Conservation (phyloP, 2,888 invertebrate species). For the Apodemia duryi region DNA sequence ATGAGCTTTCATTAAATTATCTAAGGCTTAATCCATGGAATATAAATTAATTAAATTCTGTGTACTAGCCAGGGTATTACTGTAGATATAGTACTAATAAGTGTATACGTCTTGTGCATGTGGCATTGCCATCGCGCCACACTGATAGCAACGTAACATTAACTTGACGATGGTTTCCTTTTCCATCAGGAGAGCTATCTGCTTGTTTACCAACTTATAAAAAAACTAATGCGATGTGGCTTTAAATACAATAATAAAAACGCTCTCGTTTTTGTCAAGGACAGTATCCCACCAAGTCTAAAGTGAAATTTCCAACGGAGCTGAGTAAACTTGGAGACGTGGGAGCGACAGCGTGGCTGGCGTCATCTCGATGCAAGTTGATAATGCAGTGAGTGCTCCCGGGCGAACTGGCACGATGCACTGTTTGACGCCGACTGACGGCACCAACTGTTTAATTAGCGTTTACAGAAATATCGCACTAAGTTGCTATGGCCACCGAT, state of each 20-base stretch:
- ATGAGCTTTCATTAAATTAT: too few species aligned
- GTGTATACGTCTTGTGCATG: too few species aligned
- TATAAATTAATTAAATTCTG: too few species aligned
- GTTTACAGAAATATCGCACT: conserved; percentile 9
- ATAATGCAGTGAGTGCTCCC: conserved; percentile 57
- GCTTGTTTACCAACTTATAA: too few species aligned
- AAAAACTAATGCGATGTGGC: too few species aligned
- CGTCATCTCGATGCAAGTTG: conserved; percentile 70
- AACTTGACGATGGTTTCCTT: too few species aligned
- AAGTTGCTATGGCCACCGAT: neutral
- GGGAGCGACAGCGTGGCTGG: conserved; percentile 64
- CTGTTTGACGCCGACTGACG: conserved; percentile 21
- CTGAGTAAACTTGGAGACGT: conserved; percentile 73
- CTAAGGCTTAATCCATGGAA: too few species aligned
- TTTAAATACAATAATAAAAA: neutral
- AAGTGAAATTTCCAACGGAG: conserved; percentile 71
- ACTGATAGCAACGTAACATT: too few species aligned
- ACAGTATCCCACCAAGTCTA: conserved; percentile 52
- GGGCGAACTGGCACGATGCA: conserved; percentile 18
- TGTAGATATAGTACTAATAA: too few species aligned
- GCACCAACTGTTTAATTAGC: conserved; percentile 29
- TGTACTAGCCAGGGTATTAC: too few species aligned
- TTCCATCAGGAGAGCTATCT: too few species aligned
- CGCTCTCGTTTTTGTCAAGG: conserved; percentile 36
- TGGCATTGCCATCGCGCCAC: too few species aligned